A percentile compares a stretch with the other conserved stretches of the same genome.
Evolutionary conservation across 2,113 vertebrate species (phyloP).

Genomic region (Paraplagusia blochii): DNA sequence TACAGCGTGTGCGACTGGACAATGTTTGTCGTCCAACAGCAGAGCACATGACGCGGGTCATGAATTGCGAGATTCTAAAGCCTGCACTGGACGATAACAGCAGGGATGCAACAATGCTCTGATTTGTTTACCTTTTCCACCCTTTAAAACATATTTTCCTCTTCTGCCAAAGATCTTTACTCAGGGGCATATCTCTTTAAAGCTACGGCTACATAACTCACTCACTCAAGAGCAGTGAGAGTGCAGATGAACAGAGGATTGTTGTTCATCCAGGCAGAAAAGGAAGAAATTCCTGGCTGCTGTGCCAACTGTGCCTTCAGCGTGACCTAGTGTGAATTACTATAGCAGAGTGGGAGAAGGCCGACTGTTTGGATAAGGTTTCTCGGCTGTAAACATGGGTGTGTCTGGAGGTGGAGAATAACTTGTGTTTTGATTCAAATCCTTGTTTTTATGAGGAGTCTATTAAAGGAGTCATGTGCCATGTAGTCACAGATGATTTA

Average conservation of each 20-base stretch:
- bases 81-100: conserved; percentile 1
- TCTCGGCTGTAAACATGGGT: conserved; percentile 27
- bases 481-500: background rate
- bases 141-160: background rate
- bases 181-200: background rate
- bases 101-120: background rate
- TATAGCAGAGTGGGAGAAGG: conserved; percentile 1
- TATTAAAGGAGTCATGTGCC: background rate
- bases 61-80: background rate
- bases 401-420: conserved; percentile 14
- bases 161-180: background rate
- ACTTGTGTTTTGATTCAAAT: conserved; percentile 23
- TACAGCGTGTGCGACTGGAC: conserved; percentile 10
- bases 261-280: conserved; percentile 25
- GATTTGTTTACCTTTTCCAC: background rate
- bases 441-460: conserved; percentile 14
- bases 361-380: conserved; percentile 3
- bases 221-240: background rate
- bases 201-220: background rate
- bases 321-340: conserved; percentile 32
- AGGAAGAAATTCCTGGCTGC: conserved; percentile 25
- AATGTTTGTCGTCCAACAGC: background rate
- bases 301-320: conserved; percentile 45
- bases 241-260: conserved; percentile 32
- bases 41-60: background rate